Evolutionary conservation across 2,888 invertebrate species (phyloP).

Genomic region (Callimorpha dominula): DNA sequence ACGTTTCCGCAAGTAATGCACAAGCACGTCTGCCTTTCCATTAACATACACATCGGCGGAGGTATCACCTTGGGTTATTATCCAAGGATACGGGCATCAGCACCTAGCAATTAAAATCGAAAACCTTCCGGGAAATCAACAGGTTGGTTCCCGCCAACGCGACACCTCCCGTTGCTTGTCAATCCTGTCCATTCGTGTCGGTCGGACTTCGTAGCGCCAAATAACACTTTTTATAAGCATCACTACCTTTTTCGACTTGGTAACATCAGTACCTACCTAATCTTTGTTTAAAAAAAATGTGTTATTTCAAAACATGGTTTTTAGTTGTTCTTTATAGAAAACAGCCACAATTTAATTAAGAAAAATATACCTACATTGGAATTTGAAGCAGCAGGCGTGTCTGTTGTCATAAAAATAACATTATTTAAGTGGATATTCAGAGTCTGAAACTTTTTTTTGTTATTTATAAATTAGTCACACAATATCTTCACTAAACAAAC

Average conservation of each 20-base stretch:
- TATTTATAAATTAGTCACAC: no score
- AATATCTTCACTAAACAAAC: no score
- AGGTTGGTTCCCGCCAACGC: slow-evolving; percentile 41
- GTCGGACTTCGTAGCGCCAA: background rate
- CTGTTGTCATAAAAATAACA: no score
- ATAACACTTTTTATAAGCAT: slow-evolving; percentile 7
- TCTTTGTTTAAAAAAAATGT: background rate
- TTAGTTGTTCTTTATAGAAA: no score
- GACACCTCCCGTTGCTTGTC: slow-evolving; percentile 51
- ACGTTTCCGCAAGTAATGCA: slow-evolving; percentile 59
- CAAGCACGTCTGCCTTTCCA: slow-evolving; percentile 49
- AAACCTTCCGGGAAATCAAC: slow-evolving; percentile 76
- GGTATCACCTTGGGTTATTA: slow-evolving; percentile 65
- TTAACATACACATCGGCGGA: slow-evolving; percentile 46
- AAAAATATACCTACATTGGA: no score
- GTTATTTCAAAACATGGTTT: background rate
- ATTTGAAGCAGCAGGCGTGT: no score
- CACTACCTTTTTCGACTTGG: background rate
- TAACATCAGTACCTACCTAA: background rate
- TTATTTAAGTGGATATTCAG: no score
- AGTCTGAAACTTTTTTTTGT: no score
- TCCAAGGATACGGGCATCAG: slow-evolving; percentile 62
- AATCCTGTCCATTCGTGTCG: slow-evolving; percentile 34
- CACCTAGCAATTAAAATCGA: slow-evolving; percentile 70
- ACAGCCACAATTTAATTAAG: no score